These are phyloP conservation scores for Vimba vimba DNA, from an alignment of 2,113 vertebrate species.

Conservation along the genomic window DNA sequence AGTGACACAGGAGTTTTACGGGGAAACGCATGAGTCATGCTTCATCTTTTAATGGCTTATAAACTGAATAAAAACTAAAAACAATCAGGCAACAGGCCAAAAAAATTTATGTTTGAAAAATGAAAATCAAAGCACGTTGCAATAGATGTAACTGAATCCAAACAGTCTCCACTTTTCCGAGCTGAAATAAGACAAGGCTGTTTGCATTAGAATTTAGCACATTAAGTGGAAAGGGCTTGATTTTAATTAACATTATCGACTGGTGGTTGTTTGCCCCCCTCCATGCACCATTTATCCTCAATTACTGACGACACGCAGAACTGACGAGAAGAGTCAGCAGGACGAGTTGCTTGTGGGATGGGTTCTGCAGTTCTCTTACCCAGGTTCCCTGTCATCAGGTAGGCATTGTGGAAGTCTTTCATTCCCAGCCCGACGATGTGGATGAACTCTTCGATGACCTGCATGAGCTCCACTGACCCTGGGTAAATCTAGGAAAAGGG, in stretches of 20 bases:
- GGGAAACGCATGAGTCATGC: not conserved
- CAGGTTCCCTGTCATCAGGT: conserved; percentile 99
- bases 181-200: conserved; percentile 56
- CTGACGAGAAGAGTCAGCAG: conserved; percentile 61
- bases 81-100: not conserved
- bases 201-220: conserved; percentile 70
- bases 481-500: conserved; percentile 88
- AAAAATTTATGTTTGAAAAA: not conserved
- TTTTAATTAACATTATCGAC: conserved; percentile 77
- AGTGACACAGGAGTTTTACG: not conserved
- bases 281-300: conserved; percentile 68
- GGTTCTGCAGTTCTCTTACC: conserved; percentile 81
- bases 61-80: not conserved
- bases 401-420: conserved; percentile 99
- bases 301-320: conserved; percentile 68
- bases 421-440: conserved; percentile 99
- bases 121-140: not conserved
- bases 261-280: conserved; percentile 59
- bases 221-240: conserved; percentile 67
- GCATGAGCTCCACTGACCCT: conserved; percentile 97
- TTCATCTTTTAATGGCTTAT: not conserved
- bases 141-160: not conserved
- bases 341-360: not conserved
- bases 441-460: conserved; percentile 99
- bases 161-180: not conserved